These are phyloP conservation scores for Sardinella longiceps DNA, from an alignment of 2,797 vertebrate species.

Conservation along the genomic window DNA sequence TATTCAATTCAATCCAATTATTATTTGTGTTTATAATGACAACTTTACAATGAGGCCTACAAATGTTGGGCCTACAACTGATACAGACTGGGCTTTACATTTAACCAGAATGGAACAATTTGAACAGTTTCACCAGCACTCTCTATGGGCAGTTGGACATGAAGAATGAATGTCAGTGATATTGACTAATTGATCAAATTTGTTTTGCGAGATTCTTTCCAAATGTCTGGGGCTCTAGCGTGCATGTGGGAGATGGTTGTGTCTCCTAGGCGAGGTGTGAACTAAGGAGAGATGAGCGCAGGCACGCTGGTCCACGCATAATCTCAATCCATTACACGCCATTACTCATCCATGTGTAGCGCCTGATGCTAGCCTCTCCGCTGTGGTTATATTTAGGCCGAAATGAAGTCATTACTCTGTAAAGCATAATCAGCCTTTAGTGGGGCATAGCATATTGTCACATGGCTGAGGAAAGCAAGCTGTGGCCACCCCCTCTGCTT, in stretches of 20 bases:
- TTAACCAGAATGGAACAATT: background rate
- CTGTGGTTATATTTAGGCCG: background rate
- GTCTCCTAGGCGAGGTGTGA: conserved; percentile 55
- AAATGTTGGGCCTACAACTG: background rate
- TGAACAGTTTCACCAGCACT: background rate
- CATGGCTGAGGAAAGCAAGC: background rate
- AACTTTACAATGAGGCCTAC: no score
- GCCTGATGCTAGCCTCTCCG: background rate
- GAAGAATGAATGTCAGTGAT: background rate
- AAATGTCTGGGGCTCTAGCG: conserved; percentile 62
- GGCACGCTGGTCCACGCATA: conserved; percentile 23
- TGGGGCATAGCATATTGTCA: background rate
- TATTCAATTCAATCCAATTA: no score
- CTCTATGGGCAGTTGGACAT: no score
- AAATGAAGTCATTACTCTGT: background rate
- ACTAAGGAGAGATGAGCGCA: conserved; percentile 40
- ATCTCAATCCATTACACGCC: conserved; percentile 40
- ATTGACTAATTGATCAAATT: conserved; percentile 41
- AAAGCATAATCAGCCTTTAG: conserved; percentile 5
- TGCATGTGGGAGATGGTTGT: conserved; percentile 59
- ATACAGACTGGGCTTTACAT: background rate
- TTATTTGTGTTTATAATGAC: background rate
- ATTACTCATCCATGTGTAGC: conserved; percentile 35
- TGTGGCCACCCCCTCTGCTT: background rate
- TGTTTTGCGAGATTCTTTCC: conserved; percentile 49